These are phyloP conservation scores for Oxytorus armatus DNA, from an alignment of 2,888 invertebrate genomes.

Conservation along the genomic window DNA sequence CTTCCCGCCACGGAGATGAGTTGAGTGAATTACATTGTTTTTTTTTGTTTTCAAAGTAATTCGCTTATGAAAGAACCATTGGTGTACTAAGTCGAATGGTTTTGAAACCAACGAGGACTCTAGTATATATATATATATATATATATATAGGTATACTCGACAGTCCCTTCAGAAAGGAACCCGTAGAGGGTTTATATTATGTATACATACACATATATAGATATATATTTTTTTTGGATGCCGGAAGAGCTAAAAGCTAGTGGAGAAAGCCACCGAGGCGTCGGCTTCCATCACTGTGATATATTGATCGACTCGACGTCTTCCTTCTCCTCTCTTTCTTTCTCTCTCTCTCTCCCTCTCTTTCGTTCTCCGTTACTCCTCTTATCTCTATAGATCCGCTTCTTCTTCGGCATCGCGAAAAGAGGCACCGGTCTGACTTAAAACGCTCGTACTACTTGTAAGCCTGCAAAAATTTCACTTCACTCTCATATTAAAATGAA, in stretches of 20 bases:
- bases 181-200: not conserved
- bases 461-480: not conserved
- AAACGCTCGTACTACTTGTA: constrained; percentile 38
- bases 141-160: constrained; percentile 30
- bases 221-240: constrained; percentile 30
- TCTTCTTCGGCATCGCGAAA: not conserved
- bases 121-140: constrained; percentile 17
- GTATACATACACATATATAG: constrained; percentile 10
- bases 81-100: constrained; percentile 37
- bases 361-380: not conserved
- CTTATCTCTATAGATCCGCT: not conserved
- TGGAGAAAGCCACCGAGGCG: constrained; percentile 55
- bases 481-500: constrained; percentile 25
- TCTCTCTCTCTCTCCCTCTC: constrained; percentile 5
- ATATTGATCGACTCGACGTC: constrained; percentile 61
- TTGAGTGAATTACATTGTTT: constrained; percentile 63
- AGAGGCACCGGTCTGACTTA: constrained; percentile 43
- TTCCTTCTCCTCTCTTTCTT: constrained; percentile 17
- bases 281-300: constrained; percentile 65
- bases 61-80: constrained; percentile 57
- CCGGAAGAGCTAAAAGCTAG: constrained; percentile 34
- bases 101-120: constrained; percentile 1
- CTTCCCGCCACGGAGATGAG: not conserved
- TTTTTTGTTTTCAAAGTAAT: constrained; percentile 58
- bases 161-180: not conserved